Evolutionary conservation across 2,888 invertebrate genomes (phyloP).

Genomic region (Hyles lineata): DNA sequence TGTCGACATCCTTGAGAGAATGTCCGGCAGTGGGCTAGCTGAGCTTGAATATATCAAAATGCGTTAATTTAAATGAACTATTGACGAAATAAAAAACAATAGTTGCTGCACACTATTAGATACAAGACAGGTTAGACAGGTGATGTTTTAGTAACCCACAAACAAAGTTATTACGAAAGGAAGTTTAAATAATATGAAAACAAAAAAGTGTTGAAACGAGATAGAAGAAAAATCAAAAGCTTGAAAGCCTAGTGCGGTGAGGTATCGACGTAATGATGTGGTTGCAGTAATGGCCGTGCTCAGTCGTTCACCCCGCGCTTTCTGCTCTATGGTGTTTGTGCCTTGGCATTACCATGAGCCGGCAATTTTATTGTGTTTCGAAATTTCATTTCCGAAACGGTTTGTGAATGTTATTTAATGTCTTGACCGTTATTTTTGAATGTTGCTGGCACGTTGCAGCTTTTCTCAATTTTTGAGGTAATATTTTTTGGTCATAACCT

Average conservation of each 20-base stretch:
- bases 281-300: constrained; percentile 62
- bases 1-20: too few species aligned
- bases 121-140: background rate
- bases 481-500: too few species aligned
- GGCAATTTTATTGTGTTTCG: constrained; percentile 25
- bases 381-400: constrained; percentile 15
- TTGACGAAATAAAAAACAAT: background rate
- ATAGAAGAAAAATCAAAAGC: constrained; percentile 32
- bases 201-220: constrained; percentile 34
- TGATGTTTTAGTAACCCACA: constrained; percentile 9
- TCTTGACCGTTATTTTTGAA: constrained; percentile 3
- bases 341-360: constrained; percentile 20
- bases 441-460: background rate
- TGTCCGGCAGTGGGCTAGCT: too few species aligned
- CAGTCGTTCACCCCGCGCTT: constrained; percentile 71
- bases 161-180: constrained; percentile 3
- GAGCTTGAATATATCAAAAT: too few species aligned
- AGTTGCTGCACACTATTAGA: too few species aligned
- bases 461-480: too few species aligned
- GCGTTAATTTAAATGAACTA: too few species aligned
- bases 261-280: constrained; percentile 69
- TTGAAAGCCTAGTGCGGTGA: constrained; percentile 49
- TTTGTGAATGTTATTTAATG: background rate
- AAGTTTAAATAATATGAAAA: constrained; percentile 11
- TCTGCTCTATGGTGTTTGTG: constrained; percentile 38